Percentiles rank a stretch among this genome's conserved stretches.
phyloP scores from a whole-genome alignment of 2,113 vertebrate genomes.

The human region GRCh38 chrX:86159001-86159500 shows the following conservation, averaged over 20 bases:
- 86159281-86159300: background rate
- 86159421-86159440: slow-evolving; percentile 44
- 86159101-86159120: background rate
- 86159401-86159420: slow-evolving; percentile 43
- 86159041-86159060: background rate
- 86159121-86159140: background rate
- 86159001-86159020: slow-evolving; percentile 25
- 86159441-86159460: background rate
- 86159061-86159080: background rate
- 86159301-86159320: slow-evolving; percentile 21
- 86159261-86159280: background rate
- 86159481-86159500: slow-evolving; percentile 30
- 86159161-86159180: slow-evolving; percentile 48
- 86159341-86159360: slow-evolving; percentile 7
- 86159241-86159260: slow-evolving; percentile 6
- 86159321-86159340: slow-evolving; percentile 36
- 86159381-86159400: slow-evolving; percentile 21
- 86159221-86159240: background rate
- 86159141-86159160: slow-evolving; percentile 44
- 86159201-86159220: slow-evolving; percentile 34
- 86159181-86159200: background rate
- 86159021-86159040: slow-evolving; percentile 19
- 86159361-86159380: slow-evolving; percentile 27
- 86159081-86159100: background rate
- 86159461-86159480: slow-evolving; percentile 38